These are phyloP conservation scores for Chrysotoxum bicinctum DNA, from an alignment of 2,888 invertebrate species.

Conservation along the genomic window DNA sequence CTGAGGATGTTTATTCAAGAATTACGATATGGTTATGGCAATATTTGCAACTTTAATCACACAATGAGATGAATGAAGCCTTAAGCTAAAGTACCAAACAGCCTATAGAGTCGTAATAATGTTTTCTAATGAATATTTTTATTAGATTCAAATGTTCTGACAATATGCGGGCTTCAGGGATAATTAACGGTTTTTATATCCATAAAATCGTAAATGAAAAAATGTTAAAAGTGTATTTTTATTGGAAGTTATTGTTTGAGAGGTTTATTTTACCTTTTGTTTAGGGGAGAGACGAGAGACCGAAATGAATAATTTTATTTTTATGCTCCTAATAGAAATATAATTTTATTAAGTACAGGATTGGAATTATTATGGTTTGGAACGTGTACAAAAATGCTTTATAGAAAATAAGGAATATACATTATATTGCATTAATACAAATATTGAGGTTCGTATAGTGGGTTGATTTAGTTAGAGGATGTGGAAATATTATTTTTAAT, in stretches of 20 bases:
- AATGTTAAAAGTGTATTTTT: constrained; percentile 58
- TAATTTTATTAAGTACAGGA: not conserved
- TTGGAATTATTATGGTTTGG: constrained; percentile 1
- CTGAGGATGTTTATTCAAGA: constrained; percentile 46
- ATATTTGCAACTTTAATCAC: constrained; percentile 63
- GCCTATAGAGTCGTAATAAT: constrained; percentile 24
- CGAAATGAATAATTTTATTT: constrained; percentile 14
- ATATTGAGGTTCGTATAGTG: not conserved
- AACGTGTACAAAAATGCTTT: not conserved
- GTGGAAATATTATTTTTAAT: too few species aligned
- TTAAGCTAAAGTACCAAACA: constrained; percentile 25
- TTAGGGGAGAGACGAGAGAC: not conserved
- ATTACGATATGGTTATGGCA: constrained; percentile 35
- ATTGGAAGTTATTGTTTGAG: not conserved
- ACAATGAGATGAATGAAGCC: constrained; percentile 13
- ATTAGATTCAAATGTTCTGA: constrained; percentile 50
- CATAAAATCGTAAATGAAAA: constrained; percentile 65
- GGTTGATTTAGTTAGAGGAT: too few species aligned
- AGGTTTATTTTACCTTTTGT: constrained; percentile 6
- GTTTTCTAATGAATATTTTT: constrained; percentile 66
- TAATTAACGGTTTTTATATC: constrained; percentile 69
- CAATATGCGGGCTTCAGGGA: constrained; percentile 54
- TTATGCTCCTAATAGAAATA: constrained; percentile 15
- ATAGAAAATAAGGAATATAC: not conserved
- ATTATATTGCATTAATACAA: not conserved